A percentile compares a stretch with the other conserved stretches of the same genome.
phyloP scores from a whole-genome alignment of 1,140 invertebrate genomes.

The Microvelia longipes region DNA sequence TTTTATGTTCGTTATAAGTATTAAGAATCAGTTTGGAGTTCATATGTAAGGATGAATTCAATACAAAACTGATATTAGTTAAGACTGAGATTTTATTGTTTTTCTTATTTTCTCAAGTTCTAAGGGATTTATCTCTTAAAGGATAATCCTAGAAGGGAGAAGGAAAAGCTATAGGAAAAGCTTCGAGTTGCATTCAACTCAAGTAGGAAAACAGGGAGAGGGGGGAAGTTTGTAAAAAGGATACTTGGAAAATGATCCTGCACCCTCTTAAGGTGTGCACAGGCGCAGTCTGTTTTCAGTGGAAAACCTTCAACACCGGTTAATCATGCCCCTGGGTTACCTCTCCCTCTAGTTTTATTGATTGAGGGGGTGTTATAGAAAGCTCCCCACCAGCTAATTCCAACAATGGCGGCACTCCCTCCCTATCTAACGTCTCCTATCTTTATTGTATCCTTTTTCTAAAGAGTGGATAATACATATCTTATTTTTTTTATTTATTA shows the following conservation, averaged over 20 bases:
- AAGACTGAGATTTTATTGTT: too few relatives aligned
- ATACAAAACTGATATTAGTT: too few relatives aligned
- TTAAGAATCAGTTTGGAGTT: too few relatives aligned
- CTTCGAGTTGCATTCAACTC: too few relatives aligned
- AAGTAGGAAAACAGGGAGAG: not conserved
- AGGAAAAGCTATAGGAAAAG: too few relatives aligned
- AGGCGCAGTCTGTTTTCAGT: not conserved
- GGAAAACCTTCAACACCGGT: constrained; percentile 1
- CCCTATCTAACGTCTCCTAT: not conserved
- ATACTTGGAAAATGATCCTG: not conserved
- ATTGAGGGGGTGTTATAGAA: not conserved
- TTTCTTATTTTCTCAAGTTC: too few relatives aligned
- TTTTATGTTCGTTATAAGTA: too few relatives aligned
- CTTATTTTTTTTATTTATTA: not conserved
- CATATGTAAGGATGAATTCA: too few relatives aligned
- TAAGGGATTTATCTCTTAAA: too few relatives aligned
- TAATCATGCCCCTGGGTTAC: constrained; percentile 1
- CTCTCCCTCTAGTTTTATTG: not conserved
- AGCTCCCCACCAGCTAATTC: not conserved
- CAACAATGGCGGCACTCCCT: not conserved
- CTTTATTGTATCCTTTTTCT: not conserved
- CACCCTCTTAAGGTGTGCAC: not conserved
- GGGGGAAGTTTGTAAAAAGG: not conserved
- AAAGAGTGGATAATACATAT: not conserved
- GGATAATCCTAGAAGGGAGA: too few relatives aligned